Percentiles rank a stretch among this genome's conserved stretches.
Evolutionary conservation across 1,140 invertebrate genomes (phyloP).

Genomic region (Helicoverpa armigera): DNA sequence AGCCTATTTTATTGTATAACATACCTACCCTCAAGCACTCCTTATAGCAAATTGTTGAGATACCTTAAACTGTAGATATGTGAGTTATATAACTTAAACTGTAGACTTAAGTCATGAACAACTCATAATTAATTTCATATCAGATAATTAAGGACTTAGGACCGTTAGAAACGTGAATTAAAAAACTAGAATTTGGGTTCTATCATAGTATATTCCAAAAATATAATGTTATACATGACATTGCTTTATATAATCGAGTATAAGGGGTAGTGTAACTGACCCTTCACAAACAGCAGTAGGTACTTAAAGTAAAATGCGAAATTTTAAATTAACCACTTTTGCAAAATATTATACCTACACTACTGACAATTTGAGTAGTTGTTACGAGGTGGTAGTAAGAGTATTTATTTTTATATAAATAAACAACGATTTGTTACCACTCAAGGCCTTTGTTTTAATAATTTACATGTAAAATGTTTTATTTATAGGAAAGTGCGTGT

Average conservation of each 20-base stretch:
- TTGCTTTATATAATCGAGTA: slow-evolving; percentile 68
- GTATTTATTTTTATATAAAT: slow-evolving; percentile 39
- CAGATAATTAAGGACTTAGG: too few species aligned
- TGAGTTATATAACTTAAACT: too few species aligned
- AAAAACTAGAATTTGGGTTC: slow-evolving; percentile 57
- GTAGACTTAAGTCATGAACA: too few species aligned
- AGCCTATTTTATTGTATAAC: too few species aligned
- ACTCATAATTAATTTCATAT: too few species aligned
- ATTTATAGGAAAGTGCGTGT: too few species aligned
- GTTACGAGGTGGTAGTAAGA: slow-evolving; percentile 8
- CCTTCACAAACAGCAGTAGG: slow-evolving; percentile 51
- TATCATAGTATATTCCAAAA: slow-evolving; percentile 83
- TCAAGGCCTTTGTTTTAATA: too few species aligned
- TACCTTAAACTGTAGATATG: too few species aligned
- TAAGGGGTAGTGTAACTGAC: slow-evolving; percentile 52
- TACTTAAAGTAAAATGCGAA: slow-evolving; percentile 50
- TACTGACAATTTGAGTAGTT: not conserved
- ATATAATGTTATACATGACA: slow-evolving; percentile 84
- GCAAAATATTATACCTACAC: slow-evolving; percentile 53
- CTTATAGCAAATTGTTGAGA: too few species aligned
- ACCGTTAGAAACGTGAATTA: slow-evolving; percentile 48
- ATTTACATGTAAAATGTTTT: too few species aligned
- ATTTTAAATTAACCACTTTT: slow-evolving; percentile 44
- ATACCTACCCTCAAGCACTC: too few species aligned
- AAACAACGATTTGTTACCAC: not conserved